Evolutionary conservation across 2,797 vertebrate genomes (phyloP).

Genomic region (Huso huso): DNA sequence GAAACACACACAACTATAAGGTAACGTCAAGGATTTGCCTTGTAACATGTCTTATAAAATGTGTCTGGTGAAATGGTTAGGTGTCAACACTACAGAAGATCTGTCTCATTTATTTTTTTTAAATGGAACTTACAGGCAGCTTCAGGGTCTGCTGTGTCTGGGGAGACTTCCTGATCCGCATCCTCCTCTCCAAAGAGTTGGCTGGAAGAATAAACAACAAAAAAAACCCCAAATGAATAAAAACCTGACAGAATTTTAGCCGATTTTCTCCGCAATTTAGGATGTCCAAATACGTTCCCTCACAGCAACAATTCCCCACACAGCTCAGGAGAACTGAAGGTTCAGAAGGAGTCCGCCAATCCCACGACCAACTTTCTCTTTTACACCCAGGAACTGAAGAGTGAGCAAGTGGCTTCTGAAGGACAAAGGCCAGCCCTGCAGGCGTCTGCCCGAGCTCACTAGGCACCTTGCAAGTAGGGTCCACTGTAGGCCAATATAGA

Average conservation of each 20-base stretch:
- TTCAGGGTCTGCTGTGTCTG: constrained; percentile 94
- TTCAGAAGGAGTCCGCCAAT: too few species aligned
- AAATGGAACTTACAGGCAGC: constrained; percentile 78
- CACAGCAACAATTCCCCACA: not conserved
- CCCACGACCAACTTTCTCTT: too few species aligned
- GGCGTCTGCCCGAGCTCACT: too few species aligned
- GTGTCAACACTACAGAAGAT: too few species aligned
- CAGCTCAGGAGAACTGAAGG: not conserved
- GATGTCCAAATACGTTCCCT: not conserved
- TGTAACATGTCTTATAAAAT: too few species aligned
- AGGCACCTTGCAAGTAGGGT: too few species aligned
- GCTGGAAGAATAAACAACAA: constrained; percentile 48
- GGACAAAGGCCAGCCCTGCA: too few species aligned
- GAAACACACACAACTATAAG: constrained; percentile 19
- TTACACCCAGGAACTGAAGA: too few species aligned
- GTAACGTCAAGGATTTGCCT: not conserved
- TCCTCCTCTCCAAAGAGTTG: constrained; percentile 97
- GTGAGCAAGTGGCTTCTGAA: too few species aligned
- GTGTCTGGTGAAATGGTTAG: too few species aligned
- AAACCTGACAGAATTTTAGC: constrained; percentile 7
- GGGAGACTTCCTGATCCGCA: constrained; percentile 95
- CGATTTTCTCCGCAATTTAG: not conserved
- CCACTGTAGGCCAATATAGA: too few species aligned
- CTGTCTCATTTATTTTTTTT: too few species aligned
- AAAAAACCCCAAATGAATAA: constrained; percentile 18